Evolutionary conservation across 2,888 invertebrate species (phyloP), one percentile per base, ranked within the genome.

Genomic region (Euplexia lucipara): DNA sequence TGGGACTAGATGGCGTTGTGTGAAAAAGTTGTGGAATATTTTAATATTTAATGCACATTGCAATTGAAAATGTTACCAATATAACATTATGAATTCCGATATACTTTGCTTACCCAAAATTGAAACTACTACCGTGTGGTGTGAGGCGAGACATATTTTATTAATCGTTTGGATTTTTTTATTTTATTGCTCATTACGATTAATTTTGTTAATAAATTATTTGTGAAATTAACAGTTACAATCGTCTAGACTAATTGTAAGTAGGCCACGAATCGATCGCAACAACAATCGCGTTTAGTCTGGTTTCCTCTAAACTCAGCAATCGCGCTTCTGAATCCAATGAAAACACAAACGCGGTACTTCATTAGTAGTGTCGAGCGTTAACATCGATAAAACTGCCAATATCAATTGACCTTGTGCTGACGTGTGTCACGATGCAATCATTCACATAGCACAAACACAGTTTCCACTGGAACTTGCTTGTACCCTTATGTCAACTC

Each of bases 401-500:
- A 56, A 68, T 71, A 71, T 74, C 51, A 39, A 56, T 52, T 68
- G 61, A 74, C 74, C 71, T 71, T 71, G 51, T 47, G n/a, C 37
- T 22, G 48, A 39, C 26, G 32, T 37, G 34, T 34, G 54, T 70
- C 48, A 44, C 53, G 41, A 60, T 67, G 45, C 74, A 67, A 59
- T 48, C 44, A 44, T 41, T 49, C 7, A 51, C 22, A 54, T 8
- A 45, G 18, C 39, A 3, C 32, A 12, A 49, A 66, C 20, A 44
- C 26, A 34, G 37, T 41, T 53, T 54, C n/a, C 18, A 65, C 34
- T 20, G 16, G 12, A 3, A 54, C 32, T 64, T 47, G 45, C 1
- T 34, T 20, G 37, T 44, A 39, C 6, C 41, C 47, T 32, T 42
- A 12, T 42, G 32, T 20, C 20, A 44, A 22, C 47, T 49, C 30